Evolutionary conservation across 2,113 vertebrate genomes (phyloP), one percentile per base, ranked within the genome.

Genomic region (Oreochromis niloticus): DNA sequence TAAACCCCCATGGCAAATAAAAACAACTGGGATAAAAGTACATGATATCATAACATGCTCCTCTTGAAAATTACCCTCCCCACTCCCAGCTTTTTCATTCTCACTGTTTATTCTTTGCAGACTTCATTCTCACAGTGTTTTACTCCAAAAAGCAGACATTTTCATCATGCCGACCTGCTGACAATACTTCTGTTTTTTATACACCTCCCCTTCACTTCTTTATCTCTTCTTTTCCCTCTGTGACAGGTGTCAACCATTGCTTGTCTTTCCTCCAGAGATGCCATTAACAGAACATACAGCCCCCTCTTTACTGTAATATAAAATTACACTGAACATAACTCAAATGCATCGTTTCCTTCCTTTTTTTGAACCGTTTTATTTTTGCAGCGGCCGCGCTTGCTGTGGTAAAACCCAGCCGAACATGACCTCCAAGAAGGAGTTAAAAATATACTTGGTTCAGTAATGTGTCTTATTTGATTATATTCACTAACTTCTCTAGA

Each of bases 1-100:
- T 92, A 94, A 92, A 94, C 78, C 85, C 54, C 81, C 55, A 86
- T 55, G 83, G 92, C 89, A 95, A 94, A 95, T 94, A 90, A 94
- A 94, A 94, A 93, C 92, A 94, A 93, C 88, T 82, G 82, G 85
- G 82, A 94, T 91, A 84, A 93, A 93, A 89, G 87, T 88, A 84
- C 85, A 91, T 92, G 86, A 87, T 81, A 90, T 92, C 89, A 95
- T 84, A 92, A 92, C 88, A 86, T 82, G 85, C 11, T 90, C 92
- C 90, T 59, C 87, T 75, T 81, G 71, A 83, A 91, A 92, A 90
- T 95, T 88, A 92, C 87, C 88, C 88, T 43, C 75, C 63, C 12
- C 68, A n/a, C 71, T 79, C 17, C 36, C 73, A 41, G 27, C 43
- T 78, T 90, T 34, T 79, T 59, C 84, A 79, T 88, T 54, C 80